Evolutionary conservation across 2,888 invertebrate species (phyloP), one percentile per base, ranked within the genome.

Genomic region (Dicyrtomina minuta): DNA sequence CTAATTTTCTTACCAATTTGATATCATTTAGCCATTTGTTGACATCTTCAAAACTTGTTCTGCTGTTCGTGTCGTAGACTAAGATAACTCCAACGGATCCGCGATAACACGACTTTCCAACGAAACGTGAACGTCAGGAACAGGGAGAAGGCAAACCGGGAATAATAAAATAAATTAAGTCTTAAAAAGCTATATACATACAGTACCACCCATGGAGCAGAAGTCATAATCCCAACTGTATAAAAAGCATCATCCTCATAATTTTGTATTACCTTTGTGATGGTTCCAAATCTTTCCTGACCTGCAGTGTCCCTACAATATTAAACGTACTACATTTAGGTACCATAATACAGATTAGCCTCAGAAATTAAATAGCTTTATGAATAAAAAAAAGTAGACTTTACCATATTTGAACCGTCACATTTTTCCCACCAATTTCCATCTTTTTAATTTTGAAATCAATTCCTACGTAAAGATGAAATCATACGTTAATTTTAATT

Each of bases 351-450:
- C n/a, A n/a, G n/a, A n/a, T n/a, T n/a, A n/a, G n/a, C n/a, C n/a
- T n/a, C n/a, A n/a, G n/a, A n/a, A n/a, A n/a, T n/a, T n/a, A n/a
- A n/a, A n/a, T n/a, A n/a, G n/a, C n/a, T n/a, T n/a, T n/a, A n/a
- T n/a, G n/a, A n/a, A n/a, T n/a, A n/a, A n/a, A n/a, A n/a, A n/a
- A n/a, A n/a, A n/a, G n/a, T n/a, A n/a, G n/a, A 5, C 55, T 58
- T n/a, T 66, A 66, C 66, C 66, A 66, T 6, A 66, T 66, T 20
- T 66, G 66, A 10, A 66, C 56, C 26, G 66, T 66, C 13, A 66
- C 46, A 20, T 66, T 66, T 46, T 46, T 55, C 2, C 56, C 56
- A 20, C 20, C 58, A 33, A 66, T 12, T 46, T 66, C 56, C 66
- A 58, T 58, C 17, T 66, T 66, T 33, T 66, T 66, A 17, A 66